Base-by-base conservation (phyloP, 2,113 vertebrate genomes). In the Rhagologus leucostigma region DNA sequence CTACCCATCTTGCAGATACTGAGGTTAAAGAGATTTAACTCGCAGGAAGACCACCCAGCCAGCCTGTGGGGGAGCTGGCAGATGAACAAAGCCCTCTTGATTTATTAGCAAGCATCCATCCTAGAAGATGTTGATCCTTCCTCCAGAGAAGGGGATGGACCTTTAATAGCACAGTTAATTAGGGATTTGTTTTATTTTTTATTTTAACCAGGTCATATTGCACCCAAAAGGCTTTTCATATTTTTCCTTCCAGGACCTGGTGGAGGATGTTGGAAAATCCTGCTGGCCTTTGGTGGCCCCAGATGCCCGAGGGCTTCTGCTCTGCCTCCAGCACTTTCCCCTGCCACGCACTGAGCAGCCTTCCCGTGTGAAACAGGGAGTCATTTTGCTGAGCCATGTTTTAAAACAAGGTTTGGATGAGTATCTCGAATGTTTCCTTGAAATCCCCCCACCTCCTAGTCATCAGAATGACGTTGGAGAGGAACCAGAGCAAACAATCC, bases 61-160 rank as follows among this genome's bases (percentile, higher is more conserved):
- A 90, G 94, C 46, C 85, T 39, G 67, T 85, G 90, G 71, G 70
- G n/a, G 88, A 95, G 67, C 92, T 95, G 94, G 95, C 95, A 92
- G 46, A 86, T 69, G 88, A 94, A 94, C 90, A 90, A 93, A 97
- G 90, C 63, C 76, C 88, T 94, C 79, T 47, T 80, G 85, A 93
- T 90, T 94, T 92, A 89, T 90, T 80, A 96, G 80, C 76, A 57
- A 94, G 64, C 80, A 77, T 95, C 93, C 79, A 67, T 87, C 74
- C 67, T 60, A 49, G 79, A 76, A 95, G 62, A 95, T 44, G 59
- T 13, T 95, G 84, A 75, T 84, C 90, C 63, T 79, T 71, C 67
- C 67, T 44, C 47, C 74, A 87, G 77, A 11, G 1, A 59, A 81
- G 27, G 67, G 64, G 52, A 94, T 37, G 41, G 92, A 81, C 84